Conservation (phyloP, 2,113 vertebrate genomes). For the Xyliphius kryptos region DNA sequence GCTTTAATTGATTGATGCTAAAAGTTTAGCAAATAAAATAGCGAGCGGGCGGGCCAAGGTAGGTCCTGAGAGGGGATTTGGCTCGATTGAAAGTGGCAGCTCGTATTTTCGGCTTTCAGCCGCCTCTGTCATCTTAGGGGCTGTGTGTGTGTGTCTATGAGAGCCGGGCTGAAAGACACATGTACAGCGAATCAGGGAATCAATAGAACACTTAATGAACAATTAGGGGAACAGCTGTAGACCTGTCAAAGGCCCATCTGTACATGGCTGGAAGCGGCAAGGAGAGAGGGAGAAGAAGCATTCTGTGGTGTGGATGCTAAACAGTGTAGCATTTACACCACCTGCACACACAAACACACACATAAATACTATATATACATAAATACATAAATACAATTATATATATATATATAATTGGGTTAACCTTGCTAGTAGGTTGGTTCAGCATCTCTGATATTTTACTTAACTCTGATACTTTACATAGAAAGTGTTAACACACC, state of each 20-base stretch:
- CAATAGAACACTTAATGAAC: slow-evolving; percentile 99
- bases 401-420: too few species aligned
- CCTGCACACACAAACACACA: slow-evolving; percentile 45
- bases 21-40: slow-evolving; percentile 90
- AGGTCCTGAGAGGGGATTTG: slow-evolving; percentile 68
- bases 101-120: slow-evolving; percentile 86
- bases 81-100: slow-evolving; percentile 95
- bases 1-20: slow-evolving; percentile 95
- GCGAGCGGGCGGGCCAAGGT: slow-evolving; percentile 66
- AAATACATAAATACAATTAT: too few species aligned
- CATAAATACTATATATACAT: too few species aligned
- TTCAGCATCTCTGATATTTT: too few species aligned
- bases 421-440: too few species aligned
- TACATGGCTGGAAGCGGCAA: slow-evolving; percentile 67
- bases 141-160: slow-evolving; percentile 71
- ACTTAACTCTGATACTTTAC: too few species aligned
- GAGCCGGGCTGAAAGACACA: slow-evolving; percentile 91
- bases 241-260: slow-evolving; percentile 99
- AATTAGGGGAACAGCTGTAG: slow-evolving; percentile 99
- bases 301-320: slow-evolving; percentile 57
- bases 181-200: slow-evolving; percentile 97
- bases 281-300: slow-evolving; percentile 57
- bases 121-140: slow-evolving; percentile 80
- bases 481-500: too few species aligned
- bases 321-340: slow-evolving; percentile 35